These are phyloP conservation scores for Chelon auratus DNA, from an alignment of 2,797 vertebrate genomes.

Conservation along the genomic window DNA sequence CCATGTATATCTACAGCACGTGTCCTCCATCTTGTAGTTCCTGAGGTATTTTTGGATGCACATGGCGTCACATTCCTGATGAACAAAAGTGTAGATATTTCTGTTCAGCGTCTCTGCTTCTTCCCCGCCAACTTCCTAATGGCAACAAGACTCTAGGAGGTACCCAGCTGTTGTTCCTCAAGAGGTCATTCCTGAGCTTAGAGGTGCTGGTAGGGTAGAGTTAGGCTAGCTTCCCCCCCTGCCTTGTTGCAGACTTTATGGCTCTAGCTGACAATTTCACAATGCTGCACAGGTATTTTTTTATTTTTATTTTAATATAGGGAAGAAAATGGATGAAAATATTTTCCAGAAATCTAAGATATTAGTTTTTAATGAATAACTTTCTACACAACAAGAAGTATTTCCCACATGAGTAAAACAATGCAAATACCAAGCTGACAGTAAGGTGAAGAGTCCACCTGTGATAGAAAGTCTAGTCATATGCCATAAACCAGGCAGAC, in stretches of 20 bases:
- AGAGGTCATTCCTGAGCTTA: neutral
- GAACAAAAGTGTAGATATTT: neutral
- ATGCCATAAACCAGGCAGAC: slow-evolving; percentile 31
- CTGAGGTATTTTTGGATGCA: neutral
- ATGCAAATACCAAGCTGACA: neutral
- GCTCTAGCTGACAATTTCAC: neutral
- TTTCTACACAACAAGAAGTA: neutral
- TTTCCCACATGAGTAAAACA: neutral
- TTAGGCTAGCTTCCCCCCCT: neutral
- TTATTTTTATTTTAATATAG: too few species aligned
- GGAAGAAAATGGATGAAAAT: too few species aligned
- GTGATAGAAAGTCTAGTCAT: slow-evolving; percentile 23
- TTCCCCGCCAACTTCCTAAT: neutral
- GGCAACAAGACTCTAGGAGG: neutral
- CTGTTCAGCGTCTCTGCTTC: neutral
- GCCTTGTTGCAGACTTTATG: neutral
- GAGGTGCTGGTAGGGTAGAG: neutral
- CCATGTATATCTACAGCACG: neutral
- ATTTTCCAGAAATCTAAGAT: neutral
- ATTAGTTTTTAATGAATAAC: neutral
- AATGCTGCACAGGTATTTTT: too few species aligned
- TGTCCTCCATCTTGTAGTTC: neutral
- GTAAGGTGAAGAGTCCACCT: slow-evolving; percentile 13
- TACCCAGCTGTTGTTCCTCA: neutral
- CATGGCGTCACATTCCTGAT: neutral